phyloP scores from a whole-genome alignment of 2,888 invertebrate genomes.

The Prosopocoilus inquinatus region DNA sequence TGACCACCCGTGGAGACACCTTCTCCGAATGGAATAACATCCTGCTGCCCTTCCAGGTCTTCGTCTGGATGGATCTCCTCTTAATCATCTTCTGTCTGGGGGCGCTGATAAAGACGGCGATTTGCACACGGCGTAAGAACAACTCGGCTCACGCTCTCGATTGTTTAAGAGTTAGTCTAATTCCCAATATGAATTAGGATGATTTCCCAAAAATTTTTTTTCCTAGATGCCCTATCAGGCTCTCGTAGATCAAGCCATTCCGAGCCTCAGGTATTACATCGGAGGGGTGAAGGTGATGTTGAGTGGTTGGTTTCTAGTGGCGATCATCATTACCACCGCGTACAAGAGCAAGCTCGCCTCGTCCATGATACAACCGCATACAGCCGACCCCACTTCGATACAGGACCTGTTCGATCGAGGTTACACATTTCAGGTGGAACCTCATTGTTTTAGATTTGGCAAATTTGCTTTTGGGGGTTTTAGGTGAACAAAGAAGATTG shows the following conservation, averaged over 20 bases:
- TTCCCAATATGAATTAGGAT: no score
- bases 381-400: slow-evolving; percentile 25
- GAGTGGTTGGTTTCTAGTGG: slow-evolving; percentile 20
- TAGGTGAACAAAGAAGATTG: slow-evolving; percentile 18
- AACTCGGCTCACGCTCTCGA: no score
- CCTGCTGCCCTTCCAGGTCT: neutral
- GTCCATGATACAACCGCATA: slow-evolving; percentile 27
- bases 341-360: slow-evolving; percentile 34
- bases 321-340: slow-evolving; percentile 27
- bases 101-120: neutral
- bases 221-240: slow-evolving; percentile 12
- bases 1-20: neutral
- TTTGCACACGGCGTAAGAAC: no score
- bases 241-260: slow-evolving; percentile 13
- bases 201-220: neutral
- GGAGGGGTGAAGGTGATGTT: slow-evolving; percentile 11
- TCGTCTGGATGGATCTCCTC: neutral
- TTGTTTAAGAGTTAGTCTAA: no score
- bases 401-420: slow-evolving; percentile 15
- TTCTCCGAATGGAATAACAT: neutral
- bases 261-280: slow-evolving; percentile 6
- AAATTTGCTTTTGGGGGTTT: neutral
- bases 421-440: slow-evolving; percentile 13
- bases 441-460: neutral
- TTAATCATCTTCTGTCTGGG: neutral